Base-by-base conservation (phyloP, 2,888 invertebrate species). In the Hyles lineata region DNA sequence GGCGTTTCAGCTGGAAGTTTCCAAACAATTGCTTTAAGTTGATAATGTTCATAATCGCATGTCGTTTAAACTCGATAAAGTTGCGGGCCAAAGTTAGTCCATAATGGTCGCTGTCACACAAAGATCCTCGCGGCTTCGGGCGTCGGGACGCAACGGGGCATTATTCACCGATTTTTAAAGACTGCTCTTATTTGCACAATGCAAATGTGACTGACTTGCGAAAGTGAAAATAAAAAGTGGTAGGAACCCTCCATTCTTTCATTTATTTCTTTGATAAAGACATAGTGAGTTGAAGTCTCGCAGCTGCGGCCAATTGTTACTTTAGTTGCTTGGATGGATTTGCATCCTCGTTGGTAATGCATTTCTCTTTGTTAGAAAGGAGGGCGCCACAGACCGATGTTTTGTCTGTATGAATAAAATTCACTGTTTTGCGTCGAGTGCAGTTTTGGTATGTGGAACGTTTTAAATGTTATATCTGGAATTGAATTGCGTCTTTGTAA, bases 231-330 rank as follows among this genome's bases (percentile, higher is more conserved):
- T 87, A 87, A 88, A 77, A 78, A 79, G 77, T 75, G 77, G 76
- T 75, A 73, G 72, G 71, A 78, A 73, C 76, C 76, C 74, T 63
- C 72, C 43, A 80, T 85, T 85, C 89, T 87, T 90, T 89, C 87
- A 87, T 90, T 90, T 88, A 88, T 89, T 89, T 87, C 89, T 89
- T 85, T 87, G 89, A 89, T 89, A 87, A 87, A 87, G 86, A 87
- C 80, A 77, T 82, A 88, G 84, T 84, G 84, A 83, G 80, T 83
- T 81, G 80, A 81, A 86, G 81, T 79, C 79, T 80, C 82, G 84
- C 92, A 92, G 89, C 91, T 92, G 92, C 74, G 87, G 86, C 87
- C 88, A 88, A 90, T 90, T 89, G 90, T 90, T 89, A 88, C 87
- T 87, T 82, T 81, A 82, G 83, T 85, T 85, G 80, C 84, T 83